Evolutionary conservation across 1,140 invertebrate genomes (phyloP).

Genomic region (Heliconius eleuchia): DNA sequence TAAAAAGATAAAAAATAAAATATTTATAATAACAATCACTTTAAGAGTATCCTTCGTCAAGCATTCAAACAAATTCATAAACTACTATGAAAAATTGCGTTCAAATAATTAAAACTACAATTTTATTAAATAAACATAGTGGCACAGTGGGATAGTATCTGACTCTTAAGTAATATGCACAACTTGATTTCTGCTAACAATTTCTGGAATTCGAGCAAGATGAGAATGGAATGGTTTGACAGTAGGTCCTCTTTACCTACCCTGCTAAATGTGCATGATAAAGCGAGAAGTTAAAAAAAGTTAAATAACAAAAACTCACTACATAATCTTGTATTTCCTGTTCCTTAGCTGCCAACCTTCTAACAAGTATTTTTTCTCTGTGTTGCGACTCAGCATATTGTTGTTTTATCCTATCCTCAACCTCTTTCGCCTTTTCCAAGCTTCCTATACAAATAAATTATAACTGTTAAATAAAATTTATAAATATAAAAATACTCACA

Average conservation of each 20-base stretch:
- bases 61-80: no score
- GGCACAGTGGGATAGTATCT: no score
- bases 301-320: constrained; percentile 83
- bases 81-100: no score
- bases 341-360: constrained; percentile 95
- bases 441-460: constrained; percentile 83
- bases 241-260: not conserved
- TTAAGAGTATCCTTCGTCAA: no score
- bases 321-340: constrained; percentile 98
- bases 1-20: no score
- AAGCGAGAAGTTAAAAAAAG: no score
- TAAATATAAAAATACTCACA: not conserved
- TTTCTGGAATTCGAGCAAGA: not conserved
- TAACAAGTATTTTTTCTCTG: constrained; percentile 94
- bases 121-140: no score
- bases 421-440: constrained; percentile 87
- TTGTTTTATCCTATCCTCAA: constrained; percentile 90
- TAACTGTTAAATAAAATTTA: constrained; percentile 18
- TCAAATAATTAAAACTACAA: no score
- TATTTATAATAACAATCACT: no score
- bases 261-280: not conserved
- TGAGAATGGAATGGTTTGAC: not conserved
- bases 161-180: no score
- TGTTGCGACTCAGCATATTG: constrained; percentile 92
- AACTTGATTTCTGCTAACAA: not conserved